These are phyloP conservation scores for Agonopterix alstromeriana DNA, from an alignment of 2,888 invertebrate genomes.

Conservation along the genomic window DNA sequence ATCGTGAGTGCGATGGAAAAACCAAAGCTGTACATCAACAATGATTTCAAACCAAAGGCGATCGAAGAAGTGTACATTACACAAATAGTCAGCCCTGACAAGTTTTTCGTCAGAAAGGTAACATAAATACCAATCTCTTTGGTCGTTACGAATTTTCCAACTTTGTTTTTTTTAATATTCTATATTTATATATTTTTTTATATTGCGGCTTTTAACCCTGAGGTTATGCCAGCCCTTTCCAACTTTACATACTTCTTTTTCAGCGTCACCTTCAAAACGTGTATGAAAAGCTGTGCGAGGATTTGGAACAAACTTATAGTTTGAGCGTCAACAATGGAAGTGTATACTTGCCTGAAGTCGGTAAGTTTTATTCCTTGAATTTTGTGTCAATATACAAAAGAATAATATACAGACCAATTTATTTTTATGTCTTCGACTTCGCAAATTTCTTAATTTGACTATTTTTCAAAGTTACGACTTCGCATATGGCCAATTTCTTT, in stretches of 20 bases:
- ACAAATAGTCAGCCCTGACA: slow-evolving; percentile 78
- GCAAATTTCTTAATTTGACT: no score
- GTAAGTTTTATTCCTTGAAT: slow-evolving; percentile 45
- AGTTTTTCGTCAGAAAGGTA: slow-evolving; percentile 82
- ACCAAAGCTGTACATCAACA: slow-evolving; percentile 42
- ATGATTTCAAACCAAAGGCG: slow-evolving; percentile 47
- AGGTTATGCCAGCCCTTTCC: no score
- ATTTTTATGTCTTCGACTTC: no score
- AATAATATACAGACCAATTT: no score
- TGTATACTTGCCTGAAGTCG: slow-evolving; percentile 65
- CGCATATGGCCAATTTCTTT: no score
- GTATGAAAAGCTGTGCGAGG: slow-evolving; percentile 55
- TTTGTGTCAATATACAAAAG: no score
- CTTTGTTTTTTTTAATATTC: no score
- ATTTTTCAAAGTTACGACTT: no score
- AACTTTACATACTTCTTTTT: slow-evolving; percentile 12
- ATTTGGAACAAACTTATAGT: slow-evolving; percentile 61
- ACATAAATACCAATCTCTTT: background rate
- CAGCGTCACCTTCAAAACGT: slow-evolving; percentile 40
- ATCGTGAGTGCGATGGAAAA: slow-evolving; percentile 34
- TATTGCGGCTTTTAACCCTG: no score
- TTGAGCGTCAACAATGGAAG: slow-evolving; percentile 29
- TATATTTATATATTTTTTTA: no score
- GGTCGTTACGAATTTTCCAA: no score
- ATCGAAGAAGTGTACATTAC: slow-evolving; percentile 72